These are phyloP conservation scores for Diaperis boleti DNA, from an alignment of 2,888 invertebrate species.

Conservation along the genomic window DNA sequence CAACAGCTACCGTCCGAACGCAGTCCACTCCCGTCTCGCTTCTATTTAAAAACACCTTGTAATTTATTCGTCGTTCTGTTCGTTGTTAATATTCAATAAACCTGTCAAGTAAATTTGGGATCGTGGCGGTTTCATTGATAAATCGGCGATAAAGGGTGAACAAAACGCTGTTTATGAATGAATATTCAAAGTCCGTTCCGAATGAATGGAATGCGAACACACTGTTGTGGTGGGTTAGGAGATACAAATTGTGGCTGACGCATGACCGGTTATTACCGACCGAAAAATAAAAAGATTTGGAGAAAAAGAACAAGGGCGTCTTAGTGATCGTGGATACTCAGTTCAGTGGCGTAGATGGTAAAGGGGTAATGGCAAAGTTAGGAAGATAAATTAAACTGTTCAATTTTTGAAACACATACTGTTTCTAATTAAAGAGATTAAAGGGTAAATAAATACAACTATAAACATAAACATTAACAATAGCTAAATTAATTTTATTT, in stretches of 20 bases:
- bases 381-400: too few relatives aligned
- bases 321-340: conserved; percentile 8
- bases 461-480: too few relatives aligned
- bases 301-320: neutral
- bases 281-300: conserved; percentile 3
- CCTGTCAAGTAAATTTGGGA: conserved; percentile 15
- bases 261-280: conserved; percentile 24
- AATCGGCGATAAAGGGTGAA: conserved; percentile 3
- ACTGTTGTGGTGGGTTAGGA: neutral
- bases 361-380: too few relatives aligned
- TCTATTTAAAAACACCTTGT: conserved; percentile 2
- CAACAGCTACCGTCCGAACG: conserved; percentile 14
- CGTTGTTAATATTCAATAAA: conserved; percentile 17
- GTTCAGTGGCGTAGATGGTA: too few relatives aligned
- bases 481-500: too few relatives aligned
- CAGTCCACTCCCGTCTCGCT: neutral
- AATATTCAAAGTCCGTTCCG: neutral
- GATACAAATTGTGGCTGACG: conserved; percentile 7
- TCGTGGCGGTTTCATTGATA: neutral
- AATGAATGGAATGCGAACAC: conserved; percentile 21
- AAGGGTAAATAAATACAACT: too few relatives aligned
- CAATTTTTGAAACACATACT: too few relatives aligned
- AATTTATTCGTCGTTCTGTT: neutral
- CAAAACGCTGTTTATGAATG: conserved; percentile 14
- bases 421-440: too few relatives aligned